A percentile compares a stretch with the other conserved stretches of the same genome.
Conservation (phyloP, 53 echinoderm and acorn worm genomes). For the Holothuria leucospilota region DNA sequence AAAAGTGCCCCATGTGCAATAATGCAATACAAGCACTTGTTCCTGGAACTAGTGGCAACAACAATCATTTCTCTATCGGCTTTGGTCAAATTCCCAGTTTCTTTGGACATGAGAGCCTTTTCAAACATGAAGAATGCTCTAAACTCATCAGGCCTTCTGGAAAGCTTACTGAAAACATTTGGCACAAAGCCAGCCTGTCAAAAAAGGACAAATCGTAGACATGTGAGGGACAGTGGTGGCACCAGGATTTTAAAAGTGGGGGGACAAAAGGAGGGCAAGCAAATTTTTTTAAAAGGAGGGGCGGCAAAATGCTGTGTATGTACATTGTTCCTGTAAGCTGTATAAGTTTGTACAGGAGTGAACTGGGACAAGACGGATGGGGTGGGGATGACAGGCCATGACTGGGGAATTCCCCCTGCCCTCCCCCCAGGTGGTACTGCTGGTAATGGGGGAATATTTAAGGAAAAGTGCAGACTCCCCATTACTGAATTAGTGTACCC, state of each 20-base stretch:
- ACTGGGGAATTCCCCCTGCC: too few species aligned
- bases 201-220: neutral
- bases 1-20: constrained; percentile 88
- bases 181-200: constrained; percentile 92
- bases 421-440: too few species aligned
- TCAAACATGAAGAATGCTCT: constrained; percentile 89
- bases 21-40: constrained; percentile 93
- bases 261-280: neutral
- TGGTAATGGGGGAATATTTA: too few species aligned
- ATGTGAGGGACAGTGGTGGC: neutral
- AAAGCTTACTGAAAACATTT: constrained; percentile 87
- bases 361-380: too few species aligned
- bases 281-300: too few species aligned
- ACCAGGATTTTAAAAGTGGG: too few species aligned
- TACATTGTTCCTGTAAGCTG: too few species aligned
- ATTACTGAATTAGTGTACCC: too few species aligned
- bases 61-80: constrained; percentile 95
- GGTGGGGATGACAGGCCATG: too few species aligned
- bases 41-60: constrained; percentile 87
- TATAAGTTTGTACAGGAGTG: too few species aligned
- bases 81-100: constrained; percentile 92
- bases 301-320: too few species aligned
- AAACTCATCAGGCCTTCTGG: constrained; percentile 93
- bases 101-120: constrained; percentile 85
- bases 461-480: too few species aligned